These are phyloP conservation scores for Planococcus citri DNA, from an alignment of 1,140 invertebrate genomes.

Conservation along the genomic window DNA sequence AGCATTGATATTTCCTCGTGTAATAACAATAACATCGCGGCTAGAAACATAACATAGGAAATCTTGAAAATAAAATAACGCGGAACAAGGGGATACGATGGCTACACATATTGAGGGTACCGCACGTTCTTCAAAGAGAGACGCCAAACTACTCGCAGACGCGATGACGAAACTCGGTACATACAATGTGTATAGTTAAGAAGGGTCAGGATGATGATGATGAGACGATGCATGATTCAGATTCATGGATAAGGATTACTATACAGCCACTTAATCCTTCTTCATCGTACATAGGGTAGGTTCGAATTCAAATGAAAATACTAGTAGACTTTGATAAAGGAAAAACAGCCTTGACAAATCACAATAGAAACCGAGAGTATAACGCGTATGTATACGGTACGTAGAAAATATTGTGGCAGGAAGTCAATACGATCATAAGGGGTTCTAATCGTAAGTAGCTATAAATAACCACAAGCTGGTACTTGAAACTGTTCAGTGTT, in stretches of 20 bases:
- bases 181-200: too few relatives aligned
- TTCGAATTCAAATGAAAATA: conserved; percentile 16
- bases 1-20: not conserved
- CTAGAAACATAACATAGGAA: not conserved
- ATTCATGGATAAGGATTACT: conserved; percentile 18
- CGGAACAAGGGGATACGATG: not conserved
- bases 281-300: not conserved
- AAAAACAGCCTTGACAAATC: not conserved
- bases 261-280: conserved; percentile 14
- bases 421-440: conserved; percentile 12
- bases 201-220: conserved; percentile 11
- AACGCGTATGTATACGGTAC: too few relatives aligned
- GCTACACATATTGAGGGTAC: too few relatives aligned
- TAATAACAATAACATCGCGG: not conserved
- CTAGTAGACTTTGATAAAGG: conserved; percentile 1
- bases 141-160: too few relatives aligned
- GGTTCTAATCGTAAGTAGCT: conserved; percentile 17
- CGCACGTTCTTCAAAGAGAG: not conserved
- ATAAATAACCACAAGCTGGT: conserved; percentile 14
- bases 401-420: conserved; percentile 16
- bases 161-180: not conserved
- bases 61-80: not conserved
- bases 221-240: conserved; percentile 4
- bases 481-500: not conserved
- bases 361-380: conserved; percentile 5